Evolutionary conservation across 37 sponge, comb jelly and placozoan species (phyloP), one percentile per base, ranked within the genome.

Genomic region (Haliclona indistincta): DNA sequence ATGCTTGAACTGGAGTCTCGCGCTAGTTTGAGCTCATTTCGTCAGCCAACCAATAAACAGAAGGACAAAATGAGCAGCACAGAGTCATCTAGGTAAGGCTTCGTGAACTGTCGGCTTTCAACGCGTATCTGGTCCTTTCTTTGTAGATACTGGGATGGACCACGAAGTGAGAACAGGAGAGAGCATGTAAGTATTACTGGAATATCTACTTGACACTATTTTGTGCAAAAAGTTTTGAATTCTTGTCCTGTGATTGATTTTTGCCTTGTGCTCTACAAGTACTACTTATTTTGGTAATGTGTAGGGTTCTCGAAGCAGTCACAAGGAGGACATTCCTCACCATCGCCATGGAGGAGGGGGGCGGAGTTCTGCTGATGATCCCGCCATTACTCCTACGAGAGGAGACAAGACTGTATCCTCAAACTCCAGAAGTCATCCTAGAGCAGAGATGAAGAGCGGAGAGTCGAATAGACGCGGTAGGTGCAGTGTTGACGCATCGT

Each of bases 341-440:
- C 78, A 34, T 42, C 68, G 49, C 40, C 34, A 70, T 44, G 47
- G 56, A 1, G 67, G 67, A 36, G 62, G 69, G 1, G 67, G 67
- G 11, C 36, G 85, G 11, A 89, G 64, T 38, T 89, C 90, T 30
- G 44, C 90, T 35, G 73, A 70, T 28, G 90, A 89, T 52, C 86
- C 90, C 0, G 38, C 74, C 43, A 62, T 89, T 13, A 41, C 79
- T 4, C 64, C 81, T 30, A 80, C 85, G 0, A 58, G 71, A 45
- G 60, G 71, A 19, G 70, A 68, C 13, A 80, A 56, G 38, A 56
- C 56, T 30, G 65, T 84, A 39, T 69, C 80, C 5, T 79, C 89
- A 8, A 89, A 89, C 56, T 44, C 81, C 3, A 55, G 90, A 19
- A 34, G 49, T n/a, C 90, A 89, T 43, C 90, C 90, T 10, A 44